Conservation (phyloP, 1,140 invertebrate species). For the Eumaeus atala region DNA sequence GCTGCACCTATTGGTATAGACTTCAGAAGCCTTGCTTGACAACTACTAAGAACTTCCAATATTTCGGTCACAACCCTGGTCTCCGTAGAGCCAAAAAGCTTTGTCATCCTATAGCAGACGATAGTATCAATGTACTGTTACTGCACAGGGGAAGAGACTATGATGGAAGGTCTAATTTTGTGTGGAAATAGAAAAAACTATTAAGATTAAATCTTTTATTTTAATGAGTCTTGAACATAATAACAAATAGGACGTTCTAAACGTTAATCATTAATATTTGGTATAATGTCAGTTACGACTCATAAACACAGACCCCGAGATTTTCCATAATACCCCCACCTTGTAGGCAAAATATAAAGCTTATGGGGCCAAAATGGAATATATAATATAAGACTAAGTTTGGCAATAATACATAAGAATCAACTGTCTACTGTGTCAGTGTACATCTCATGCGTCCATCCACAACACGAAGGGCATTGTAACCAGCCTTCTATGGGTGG, state of each 20-base stretch:
- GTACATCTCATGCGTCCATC: neutral
- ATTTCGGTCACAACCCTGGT: too few relatives aligned
- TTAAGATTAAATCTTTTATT: slow-evolving; percentile 1
- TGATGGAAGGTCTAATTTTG: slow-evolving; percentile 8
- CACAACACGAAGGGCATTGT: neutral
- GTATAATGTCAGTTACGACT: neutral
- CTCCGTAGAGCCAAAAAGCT: too few relatives aligned
- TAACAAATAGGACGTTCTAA: neutral
- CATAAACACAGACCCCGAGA: neutral
- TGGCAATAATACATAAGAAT: slow-evolving; percentile 3
- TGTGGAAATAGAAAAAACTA: neutral
- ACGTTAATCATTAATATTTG: neutral
- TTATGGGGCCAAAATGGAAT: neutral
- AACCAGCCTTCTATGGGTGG: neutral
- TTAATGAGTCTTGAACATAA: slow-evolving; percentile 4
- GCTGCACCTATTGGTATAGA: too few relatives aligned
- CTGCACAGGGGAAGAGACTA: neutral
- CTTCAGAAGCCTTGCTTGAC: too few relatives aligned
- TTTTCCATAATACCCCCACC: neutral
- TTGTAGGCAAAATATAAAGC: slow-evolving; percentile 4
- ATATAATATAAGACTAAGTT: neutral
- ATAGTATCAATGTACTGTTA: too few relatives aligned
- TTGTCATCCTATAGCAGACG: too few relatives aligned
- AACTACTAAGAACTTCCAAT: too few relatives aligned
- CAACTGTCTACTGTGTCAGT: slow-evolving; percentile 2